These are phyloP conservation scores for Cyclophora albipunctata DNA, from an alignment of 2,888 invertebrate species.

Conservation along the genomic window DNA sequence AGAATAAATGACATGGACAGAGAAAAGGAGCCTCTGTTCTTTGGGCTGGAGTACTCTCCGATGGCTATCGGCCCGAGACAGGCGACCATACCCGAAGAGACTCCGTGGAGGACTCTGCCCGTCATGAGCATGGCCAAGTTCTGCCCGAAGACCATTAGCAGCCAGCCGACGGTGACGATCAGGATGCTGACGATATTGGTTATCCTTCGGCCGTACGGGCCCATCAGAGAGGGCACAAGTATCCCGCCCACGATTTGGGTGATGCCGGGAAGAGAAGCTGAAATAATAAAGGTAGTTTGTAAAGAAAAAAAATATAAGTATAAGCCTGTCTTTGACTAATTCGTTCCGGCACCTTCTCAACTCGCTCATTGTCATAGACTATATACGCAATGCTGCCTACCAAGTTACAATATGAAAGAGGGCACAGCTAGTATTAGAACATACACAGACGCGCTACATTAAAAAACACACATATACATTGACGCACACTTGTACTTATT, in stretches of 20 bases:
- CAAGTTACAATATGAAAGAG: no score
- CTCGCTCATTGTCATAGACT: no score
- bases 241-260: constrained; percentile 37
- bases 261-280: constrained; percentile 42
- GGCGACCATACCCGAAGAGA: constrained; percentile 62
- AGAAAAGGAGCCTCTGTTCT: constrained; percentile 73
- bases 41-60: constrained; percentile 71
- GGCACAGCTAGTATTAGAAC: no score
- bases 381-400: no score
- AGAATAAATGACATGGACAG: constrained; percentile 72
- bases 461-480: no score
- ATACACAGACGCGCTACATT: no score
- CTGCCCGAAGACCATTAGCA: constrained; percentile 38
- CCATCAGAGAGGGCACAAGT: constrained; percentile 50
- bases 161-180: constrained; percentile 68
- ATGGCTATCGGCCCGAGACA: constrained; percentile 60
- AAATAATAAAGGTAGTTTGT: constrained; percentile 11
- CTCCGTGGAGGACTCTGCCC: constrained; percentile 48
- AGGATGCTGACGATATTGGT: constrained; percentile 58
- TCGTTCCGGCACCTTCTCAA: no score
- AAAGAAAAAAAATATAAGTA: no score
- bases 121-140: constrained; percentile 42
- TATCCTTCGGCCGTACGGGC: constrained; percentile 65
- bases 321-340: no score
- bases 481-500: no score